phyloP scores from a whole-genome alignment of 2,113 vertebrate genomes.

The Rousettus leschenaultii region DNA sequence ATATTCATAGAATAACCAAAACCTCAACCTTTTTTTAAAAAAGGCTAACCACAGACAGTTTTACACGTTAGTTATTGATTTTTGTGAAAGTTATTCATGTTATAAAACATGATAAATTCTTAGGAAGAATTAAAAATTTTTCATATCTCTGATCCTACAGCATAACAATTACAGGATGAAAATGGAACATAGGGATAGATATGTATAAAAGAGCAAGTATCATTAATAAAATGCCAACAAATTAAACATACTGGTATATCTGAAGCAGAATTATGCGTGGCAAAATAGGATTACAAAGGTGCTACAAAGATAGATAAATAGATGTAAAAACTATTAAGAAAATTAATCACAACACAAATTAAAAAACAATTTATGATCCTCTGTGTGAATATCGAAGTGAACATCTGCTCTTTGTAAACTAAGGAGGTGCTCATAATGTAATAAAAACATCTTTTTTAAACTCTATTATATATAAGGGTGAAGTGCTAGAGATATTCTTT shows the following conservation, averaged over 20 bases:
- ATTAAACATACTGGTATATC: not conserved
- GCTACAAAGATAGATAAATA: not conserved
- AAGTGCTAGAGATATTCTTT: not conserved
- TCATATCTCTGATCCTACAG: not conserved
- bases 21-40: not conserved
- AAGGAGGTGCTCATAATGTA: not conserved
- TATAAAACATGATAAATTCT: not conserved
- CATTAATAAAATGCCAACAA: not conserved
- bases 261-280: not conserved
- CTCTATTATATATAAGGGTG: not conserved
- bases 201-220: not conserved
- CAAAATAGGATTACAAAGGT: not conserved
- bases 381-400: not conserved
- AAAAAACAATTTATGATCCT: not conserved
- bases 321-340: not conserved
- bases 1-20: not conserved
- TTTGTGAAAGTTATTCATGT: not conserved
- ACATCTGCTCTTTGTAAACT: not conserved
- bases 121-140: not conserved
- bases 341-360: not conserved
- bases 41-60: not conserved
- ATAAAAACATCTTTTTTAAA: not conserved
- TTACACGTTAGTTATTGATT: not conserved
- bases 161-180: not conserved
- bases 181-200: not conserved